Conservation (phyloP, 2,888 invertebrate species). For the Lamellibrachia satsuma region DNA sequence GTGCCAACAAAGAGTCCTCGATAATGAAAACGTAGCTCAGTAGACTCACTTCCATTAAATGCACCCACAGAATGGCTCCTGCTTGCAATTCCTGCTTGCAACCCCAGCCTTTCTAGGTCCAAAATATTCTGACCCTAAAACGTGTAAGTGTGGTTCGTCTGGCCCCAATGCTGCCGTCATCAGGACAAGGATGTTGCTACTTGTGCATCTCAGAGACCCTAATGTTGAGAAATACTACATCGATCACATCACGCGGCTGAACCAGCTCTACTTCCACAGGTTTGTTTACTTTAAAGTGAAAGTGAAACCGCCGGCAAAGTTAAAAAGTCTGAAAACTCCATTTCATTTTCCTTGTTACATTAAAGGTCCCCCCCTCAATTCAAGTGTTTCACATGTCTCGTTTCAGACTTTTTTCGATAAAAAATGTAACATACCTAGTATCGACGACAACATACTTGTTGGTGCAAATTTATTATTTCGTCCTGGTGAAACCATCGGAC, state of each 20-base stretch:
- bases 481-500: no score
- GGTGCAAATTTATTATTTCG: no score
- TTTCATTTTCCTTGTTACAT: not conserved
- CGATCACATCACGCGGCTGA: conserved; percentile 85
- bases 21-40: not conserved
- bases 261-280: conserved; percentile 74
- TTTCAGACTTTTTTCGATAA: no score
- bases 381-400: no score
- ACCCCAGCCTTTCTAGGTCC: not conserved
- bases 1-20: not conserved
- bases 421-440: no score
- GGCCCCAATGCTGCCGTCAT: conserved; percentile 14
- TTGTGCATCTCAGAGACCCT: conserved; percentile 77
- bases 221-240: conserved; percentile 86
- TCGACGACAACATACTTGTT: no score
- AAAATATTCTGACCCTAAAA: not conserved
- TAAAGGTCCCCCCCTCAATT: not conserved
- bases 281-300: conserved; percentile 37
- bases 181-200: conserved; percentile 73
- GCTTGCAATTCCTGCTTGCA: not conserved
- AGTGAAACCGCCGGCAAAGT: not conserved
- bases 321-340: not conserved
- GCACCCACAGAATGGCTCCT: not conserved
- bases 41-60: not conserved
- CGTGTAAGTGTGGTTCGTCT: not conserved